Conservation (phyloP, 2,113 vertebrate species). For the Balaeniceps rex region DNA sequence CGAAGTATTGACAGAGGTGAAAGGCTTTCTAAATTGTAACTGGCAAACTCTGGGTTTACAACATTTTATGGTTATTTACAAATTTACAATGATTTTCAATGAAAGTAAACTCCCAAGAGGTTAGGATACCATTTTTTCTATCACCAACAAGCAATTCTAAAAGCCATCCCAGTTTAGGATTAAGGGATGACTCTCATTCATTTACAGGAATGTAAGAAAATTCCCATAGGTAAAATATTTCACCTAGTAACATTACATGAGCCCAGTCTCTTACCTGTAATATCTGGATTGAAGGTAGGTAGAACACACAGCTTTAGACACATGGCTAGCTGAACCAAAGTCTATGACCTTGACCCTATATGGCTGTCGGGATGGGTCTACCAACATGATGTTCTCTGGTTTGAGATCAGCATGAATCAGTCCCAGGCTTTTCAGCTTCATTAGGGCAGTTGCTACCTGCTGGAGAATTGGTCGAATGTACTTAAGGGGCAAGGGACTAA, state of each 20-base stretch:
- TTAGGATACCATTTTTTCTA: neutral
- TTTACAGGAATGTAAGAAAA: neutral
- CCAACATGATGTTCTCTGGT: constrained; percentile 99
- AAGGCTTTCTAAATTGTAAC: neutral
- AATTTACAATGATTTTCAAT: neutral
- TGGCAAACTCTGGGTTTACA: neutral
- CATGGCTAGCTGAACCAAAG: constrained; percentile 97
- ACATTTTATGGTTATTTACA: neutral
- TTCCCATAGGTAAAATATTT: neutral
- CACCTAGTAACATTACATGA: neutral
- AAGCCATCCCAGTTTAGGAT: neutral
- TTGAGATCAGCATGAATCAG: constrained; percentile 98
- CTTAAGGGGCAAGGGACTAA: constrained; percentile 96
- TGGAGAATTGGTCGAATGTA: constrained; percentile 96
- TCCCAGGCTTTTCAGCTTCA: constrained; percentile 97
- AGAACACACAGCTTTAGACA: constrained; percentile 98
- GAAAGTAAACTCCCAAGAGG: neutral
- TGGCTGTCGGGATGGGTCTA: constrained; percentile 94
- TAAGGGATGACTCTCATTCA: neutral
- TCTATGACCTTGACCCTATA: constrained; percentile 99
- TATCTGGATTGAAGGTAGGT: constrained; percentile 98
- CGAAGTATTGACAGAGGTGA: neutral
- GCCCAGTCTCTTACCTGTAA: constrained; percentile 86
- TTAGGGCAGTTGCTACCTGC: constrained; percentile 95
- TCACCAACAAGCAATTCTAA: neutral